Evolutionary conservation across 2,797 vertebrate species (phyloP).

Genomic region (Liparis tanakae): DNA sequence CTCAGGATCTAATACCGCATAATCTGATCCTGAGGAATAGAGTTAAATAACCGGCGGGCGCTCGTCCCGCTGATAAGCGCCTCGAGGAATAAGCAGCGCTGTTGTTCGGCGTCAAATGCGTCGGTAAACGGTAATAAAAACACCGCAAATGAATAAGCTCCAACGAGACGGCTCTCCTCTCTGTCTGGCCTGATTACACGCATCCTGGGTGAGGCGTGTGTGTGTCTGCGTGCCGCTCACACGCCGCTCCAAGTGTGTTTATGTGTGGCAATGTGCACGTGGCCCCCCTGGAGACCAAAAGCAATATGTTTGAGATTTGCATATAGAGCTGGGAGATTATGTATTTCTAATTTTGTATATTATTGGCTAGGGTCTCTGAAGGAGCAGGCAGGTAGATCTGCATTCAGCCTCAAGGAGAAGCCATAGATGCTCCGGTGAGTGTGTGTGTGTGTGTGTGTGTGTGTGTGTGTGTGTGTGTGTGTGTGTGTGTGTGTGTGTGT

Average conservation of each 20-base stretch:
- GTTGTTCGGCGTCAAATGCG: conserved; percentile 50
- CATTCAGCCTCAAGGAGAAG: conserved; percentile 30
- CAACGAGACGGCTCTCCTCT: conserved; percentile 54
- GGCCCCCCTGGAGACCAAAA: conserved; percentile 74
- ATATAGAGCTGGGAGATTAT: conserved; percentile 73
- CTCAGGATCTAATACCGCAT: conserved; percentile 53
- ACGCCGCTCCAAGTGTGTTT: conserved; percentile 29
- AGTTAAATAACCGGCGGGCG: conserved; percentile 53
- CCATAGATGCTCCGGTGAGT: neutral
- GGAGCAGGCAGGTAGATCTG: conserved; percentile 36
- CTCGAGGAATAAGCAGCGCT: conserved; percentile 34
- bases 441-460: neutral
- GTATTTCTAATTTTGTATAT: conserved; percentile 65
- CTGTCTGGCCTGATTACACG: conserved; percentile 52
- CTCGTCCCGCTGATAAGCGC: conserved; percentile 50
- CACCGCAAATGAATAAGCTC: conserved; percentile 65
- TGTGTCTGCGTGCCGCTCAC: conserved; percentile 21
- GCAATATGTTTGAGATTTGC: conserved; percentile 82
- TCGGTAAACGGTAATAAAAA: conserved; percentile 60
- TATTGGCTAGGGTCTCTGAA: conserved; percentile 56
- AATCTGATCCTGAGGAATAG: conserved; percentile 61
- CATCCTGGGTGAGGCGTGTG: conserved; percentile 12
- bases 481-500: neutral
- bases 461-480: conserved; percentile 30
- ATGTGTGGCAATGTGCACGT: conserved; percentile 45